A percentile compares a stretch with the other conserved stretches of the same genome.
Conservation (phyloP, 2,113 vertebrate genomes). For the Jaculus jaculus region DNA sequence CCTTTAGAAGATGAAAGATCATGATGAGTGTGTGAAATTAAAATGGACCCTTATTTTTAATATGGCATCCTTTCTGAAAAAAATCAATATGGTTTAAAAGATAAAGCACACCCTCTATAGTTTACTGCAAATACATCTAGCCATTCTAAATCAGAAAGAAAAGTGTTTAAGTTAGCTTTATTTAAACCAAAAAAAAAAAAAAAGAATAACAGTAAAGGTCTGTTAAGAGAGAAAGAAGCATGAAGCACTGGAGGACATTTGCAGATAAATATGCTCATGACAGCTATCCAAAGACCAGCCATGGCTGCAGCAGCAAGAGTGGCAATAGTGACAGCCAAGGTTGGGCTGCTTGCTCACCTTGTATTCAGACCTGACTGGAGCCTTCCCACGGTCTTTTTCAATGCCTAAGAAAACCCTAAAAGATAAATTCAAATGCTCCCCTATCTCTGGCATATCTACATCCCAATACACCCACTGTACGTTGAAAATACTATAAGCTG, state of each 20-base stretch:
- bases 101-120: neutral
- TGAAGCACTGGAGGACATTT: neutral
- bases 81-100: slow-evolving; percentile 58
- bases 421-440: neutral
- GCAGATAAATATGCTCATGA: neutral
- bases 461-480: neutral
- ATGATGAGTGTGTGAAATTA: slow-evolving; percentile 57
- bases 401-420: neutral
- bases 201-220: neutral
- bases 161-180: slow-evolving; percentile 49
- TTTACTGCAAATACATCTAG: slow-evolving; percentile 39
- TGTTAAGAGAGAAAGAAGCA: slow-evolving; percentile 26
- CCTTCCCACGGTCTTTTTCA: neutral
- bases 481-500: neutral
- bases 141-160: slow-evolving; percentile 58
- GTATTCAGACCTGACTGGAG: neutral
- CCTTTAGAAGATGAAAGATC: slow-evolving; percentile 66
- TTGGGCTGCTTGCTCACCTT: neutral
- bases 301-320: too few species aligned
- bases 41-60: slow-evolving; percentile 68
- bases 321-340: fast-evolving
- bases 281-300: neutral
- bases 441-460: neutral
- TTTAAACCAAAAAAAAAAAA: slow-evolving; percentile 46
- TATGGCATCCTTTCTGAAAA: slow-evolving; percentile 69